phyloP scores from a whole-genome alignment of 2,113 vertebrate genomes.

The Cynopterus brachyotis region DNA sequence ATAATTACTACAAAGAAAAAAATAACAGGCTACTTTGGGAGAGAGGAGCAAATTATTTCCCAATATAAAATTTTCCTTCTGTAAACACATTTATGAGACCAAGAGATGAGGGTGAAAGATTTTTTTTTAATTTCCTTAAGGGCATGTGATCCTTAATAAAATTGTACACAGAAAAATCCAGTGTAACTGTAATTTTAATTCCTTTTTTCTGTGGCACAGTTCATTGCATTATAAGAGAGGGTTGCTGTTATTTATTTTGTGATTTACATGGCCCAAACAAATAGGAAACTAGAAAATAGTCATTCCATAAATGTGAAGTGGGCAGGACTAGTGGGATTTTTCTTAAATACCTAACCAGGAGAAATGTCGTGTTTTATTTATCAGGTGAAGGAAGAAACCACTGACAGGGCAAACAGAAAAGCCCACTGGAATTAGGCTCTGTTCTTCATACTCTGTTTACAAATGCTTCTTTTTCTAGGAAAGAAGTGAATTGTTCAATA shows the following conservation, averaged over 20 bases:
- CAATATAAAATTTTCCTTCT: conserved; percentile 12
- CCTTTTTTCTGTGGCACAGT: background rate
- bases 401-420: conserved; percentile 16
- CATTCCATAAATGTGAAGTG: background rate
- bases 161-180: conserved; percentile 22
- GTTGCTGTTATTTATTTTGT: conserved; percentile 9
- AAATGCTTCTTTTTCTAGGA: conserved; percentile 31
- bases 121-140: conserved; percentile 41
- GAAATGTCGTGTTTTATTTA: background rate
- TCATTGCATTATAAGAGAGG: background rate
- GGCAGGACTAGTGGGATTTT: background rate
- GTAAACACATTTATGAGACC: conserved; percentile 47
- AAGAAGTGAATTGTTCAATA: background rate
- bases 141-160: background rate
- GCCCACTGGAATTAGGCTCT: background rate
- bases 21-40: background rate
- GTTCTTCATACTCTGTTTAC: background rate
- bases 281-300: background rate
- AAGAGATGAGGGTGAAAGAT: background rate
- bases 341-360: background rate
- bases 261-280: conserved; percentile 5
- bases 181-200: background rate
- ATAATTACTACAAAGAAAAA: background rate
- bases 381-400: background rate
- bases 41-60: conserved; percentile 41